A percentile compares a stretch with the other conserved stretches of the same genome.
Conservation (phyloP, 2,113 vertebrate species). For the Phalacrocorax brasilianus region DNA sequence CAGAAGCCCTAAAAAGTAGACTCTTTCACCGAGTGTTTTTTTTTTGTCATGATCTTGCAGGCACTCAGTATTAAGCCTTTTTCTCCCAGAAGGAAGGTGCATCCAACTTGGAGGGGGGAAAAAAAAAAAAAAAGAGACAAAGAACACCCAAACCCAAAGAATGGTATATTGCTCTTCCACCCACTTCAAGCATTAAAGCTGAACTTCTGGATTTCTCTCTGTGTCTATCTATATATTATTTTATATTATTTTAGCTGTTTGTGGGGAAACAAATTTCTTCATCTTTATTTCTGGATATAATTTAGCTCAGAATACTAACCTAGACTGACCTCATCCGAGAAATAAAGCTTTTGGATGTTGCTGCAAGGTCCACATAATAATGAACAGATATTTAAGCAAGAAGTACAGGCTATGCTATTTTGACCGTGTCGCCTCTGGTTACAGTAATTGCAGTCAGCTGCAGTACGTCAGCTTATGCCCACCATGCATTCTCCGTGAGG, state of each 20-base stretch:
- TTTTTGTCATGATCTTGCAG: neutral
- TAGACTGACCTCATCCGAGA: neutral
- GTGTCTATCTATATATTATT: fast-evolving
- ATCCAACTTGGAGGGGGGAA: neutral
- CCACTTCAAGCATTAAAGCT: neutral
- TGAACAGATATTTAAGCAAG: neutral
- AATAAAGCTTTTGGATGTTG: neutral
- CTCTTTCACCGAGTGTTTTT: neutral
- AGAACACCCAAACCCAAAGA: neutral
- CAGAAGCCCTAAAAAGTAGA: neutral
- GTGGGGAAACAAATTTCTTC: neutral
- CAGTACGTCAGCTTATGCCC: neutral
- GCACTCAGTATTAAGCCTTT: neutral
- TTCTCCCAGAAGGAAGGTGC: neutral
- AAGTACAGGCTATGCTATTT: neutral
- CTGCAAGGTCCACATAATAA: neutral
- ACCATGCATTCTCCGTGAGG: neutral
- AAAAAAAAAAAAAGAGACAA: neutral
- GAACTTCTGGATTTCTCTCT: neutral
- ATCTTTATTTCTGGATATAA: neutral
- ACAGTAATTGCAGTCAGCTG: neutral
- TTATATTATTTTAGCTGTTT: neutral
- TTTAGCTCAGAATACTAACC: neutral
- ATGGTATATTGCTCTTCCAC: neutral
- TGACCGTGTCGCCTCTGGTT: neutral